Conservation (phyloP, 2,888 invertebrate genomes). For the Pandemis heparana region DNA sequence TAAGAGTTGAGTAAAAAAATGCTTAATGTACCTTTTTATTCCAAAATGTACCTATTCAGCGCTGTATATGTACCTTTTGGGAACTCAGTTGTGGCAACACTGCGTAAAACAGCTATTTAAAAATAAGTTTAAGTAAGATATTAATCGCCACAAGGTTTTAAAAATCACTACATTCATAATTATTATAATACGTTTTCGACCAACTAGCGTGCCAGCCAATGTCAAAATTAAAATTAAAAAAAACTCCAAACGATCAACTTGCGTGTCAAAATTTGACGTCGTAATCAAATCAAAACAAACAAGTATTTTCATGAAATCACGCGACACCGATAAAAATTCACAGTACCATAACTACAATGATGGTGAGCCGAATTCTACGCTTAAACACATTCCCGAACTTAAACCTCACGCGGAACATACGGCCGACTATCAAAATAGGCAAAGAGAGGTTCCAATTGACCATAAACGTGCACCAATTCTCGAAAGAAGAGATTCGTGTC, state of each 20-base stretch:
- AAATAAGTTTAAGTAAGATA: too few relatives aligned
- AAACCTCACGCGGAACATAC: constrained; percentile 56
- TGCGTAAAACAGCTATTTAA: too few relatives aligned
- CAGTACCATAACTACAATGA: constrained; percentile 44
- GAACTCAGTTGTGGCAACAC: too few relatives aligned
- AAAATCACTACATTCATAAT: too few relatives aligned
- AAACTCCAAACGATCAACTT: neutral
- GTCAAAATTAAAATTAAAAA: neutral
- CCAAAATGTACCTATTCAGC: too few relatives aligned
- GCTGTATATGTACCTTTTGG: too few relatives aligned
- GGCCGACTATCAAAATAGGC: constrained; percentile 63
- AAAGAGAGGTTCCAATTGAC: constrained; percentile 69
- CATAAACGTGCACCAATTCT: constrained; percentile 67
- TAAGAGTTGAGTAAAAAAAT: too few relatives aligned
- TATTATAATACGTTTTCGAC: too few relatives aligned
- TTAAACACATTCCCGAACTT: constrained; percentile 50
- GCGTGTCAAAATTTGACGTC: constrained; percentile 10
- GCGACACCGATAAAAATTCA: neutral
- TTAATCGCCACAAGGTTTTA: too few relatives aligned
- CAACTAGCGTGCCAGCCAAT: too few relatives aligned
- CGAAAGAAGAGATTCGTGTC: constrained; percentile 69
- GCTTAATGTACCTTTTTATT: too few relatives aligned
- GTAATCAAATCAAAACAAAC: constrained; percentile 12
- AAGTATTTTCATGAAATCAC: neutral
- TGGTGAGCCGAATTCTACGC: constrained; percentile 51